Conservation (phyloP, 2,113 vertebrate species). For the Junco hyemalis region DNA sequence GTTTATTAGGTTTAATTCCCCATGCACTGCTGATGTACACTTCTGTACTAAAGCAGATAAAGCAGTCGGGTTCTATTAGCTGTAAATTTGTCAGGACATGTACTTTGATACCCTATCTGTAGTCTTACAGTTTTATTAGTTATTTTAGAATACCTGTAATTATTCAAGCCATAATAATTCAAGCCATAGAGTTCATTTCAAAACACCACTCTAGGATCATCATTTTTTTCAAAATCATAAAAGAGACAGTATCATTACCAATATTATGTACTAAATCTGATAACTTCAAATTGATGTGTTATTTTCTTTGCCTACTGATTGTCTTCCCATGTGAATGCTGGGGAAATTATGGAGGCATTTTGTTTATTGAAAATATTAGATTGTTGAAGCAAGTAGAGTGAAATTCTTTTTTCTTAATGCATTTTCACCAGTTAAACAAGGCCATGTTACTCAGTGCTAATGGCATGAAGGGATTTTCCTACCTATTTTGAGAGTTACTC, state of each 20-base stretch:
- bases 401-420: neutral
- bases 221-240: neutral
- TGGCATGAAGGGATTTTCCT: constrained; percentile 62
- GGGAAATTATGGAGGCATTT: neutral
- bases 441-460: constrained; percentile 10
- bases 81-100: neutral
- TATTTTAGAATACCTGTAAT: neutral
- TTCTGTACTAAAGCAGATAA: neutral
- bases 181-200: neutral
- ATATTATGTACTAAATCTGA: rapidly evolving
- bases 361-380: neutral
- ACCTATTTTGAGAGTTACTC: constrained; percentile 58
- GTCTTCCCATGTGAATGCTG: neutral
- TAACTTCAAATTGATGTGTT: neutral
- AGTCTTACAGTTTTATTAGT: neutral
- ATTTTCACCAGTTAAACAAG: constrained; percentile 3
- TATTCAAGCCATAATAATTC: neutral
- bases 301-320: neutral
- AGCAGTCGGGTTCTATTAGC: neutral
- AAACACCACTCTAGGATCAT: neutral
- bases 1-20: neutral
- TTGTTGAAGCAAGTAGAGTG: neutral
- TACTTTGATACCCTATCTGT: neutral
- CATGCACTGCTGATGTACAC: neutral
- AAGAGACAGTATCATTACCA: neutral